Conservation (phyloP, 2,797 vertebrate genomes). For the Microctenopoma steveboyesi region DNA sequence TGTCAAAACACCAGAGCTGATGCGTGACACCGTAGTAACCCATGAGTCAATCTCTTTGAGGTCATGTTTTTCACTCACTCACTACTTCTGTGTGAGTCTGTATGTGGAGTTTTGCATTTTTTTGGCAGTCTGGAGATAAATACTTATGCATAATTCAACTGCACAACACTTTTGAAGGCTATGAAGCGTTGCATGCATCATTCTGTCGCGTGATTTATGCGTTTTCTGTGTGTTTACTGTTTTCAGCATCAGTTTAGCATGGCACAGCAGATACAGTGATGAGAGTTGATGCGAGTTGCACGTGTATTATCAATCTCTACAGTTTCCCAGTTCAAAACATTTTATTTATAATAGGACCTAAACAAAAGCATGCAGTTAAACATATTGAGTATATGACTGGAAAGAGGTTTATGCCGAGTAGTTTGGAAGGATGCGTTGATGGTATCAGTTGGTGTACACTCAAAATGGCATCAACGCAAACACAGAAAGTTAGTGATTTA, state of each 20-base stretch:
- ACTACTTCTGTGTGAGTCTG: slow-evolving; percentile 5
- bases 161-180: slow-evolving; percentile 3
- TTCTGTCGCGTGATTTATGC: slow-evolving; percentile 22
- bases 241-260: slow-evolving; percentile 20
- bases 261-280: neutral
- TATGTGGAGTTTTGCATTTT: neutral
- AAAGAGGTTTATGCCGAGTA: too few species aligned
- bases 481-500: too few species aligned
- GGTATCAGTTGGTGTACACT: too few species aligned
- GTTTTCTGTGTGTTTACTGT: slow-evolving; percentile 4
- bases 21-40: slow-evolving; percentile 66
- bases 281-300: too few species aligned
- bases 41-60: slow-evolving; percentile 52
- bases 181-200: slow-evolving; percentile 16
- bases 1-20: slow-evolving; percentile 76
- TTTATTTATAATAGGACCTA: too few species aligned
- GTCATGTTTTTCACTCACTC: slow-evolving; percentile 35
- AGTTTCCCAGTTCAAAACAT: too few species aligned
- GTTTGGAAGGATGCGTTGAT: too few species aligned
- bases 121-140: slow-evolving; percentile 3
- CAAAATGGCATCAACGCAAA: too few species aligned
- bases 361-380: too few species aligned
- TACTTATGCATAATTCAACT: slow-evolving; percentile 28
- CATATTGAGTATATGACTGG: too few species aligned
- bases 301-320: too few species aligned